Conservation (phyloP, 2,797 vertebrate genomes). For the Lepilemur septentrionalis region DNA sequence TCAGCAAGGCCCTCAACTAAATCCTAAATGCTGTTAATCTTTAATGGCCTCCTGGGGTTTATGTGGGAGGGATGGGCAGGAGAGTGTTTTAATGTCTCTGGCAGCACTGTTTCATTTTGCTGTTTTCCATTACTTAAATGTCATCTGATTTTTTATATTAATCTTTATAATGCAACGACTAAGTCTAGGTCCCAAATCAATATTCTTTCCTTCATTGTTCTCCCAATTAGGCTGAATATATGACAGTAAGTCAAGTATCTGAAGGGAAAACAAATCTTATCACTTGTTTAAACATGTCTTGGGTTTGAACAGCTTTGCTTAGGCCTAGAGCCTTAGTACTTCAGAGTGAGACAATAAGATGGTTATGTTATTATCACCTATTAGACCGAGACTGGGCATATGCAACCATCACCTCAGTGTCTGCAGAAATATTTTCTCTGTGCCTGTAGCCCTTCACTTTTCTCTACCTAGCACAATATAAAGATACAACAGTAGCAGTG, state of each 20-base stretch:
- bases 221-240: conserved; percentile 40
- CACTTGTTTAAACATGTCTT: conserved; percentile 37
- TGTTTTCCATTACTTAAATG: conserved; percentile 48
- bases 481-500: neutral
- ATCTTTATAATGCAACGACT: conserved; percentile 46
- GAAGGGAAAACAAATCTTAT: conserved; percentile 48
- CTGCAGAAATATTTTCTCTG: neutral
- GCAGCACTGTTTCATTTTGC: conserved; percentile 52
- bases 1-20: conserved; percentile 47
- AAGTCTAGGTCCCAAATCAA: conserved; percentile 40
- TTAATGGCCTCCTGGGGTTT: conserved; percentile 48
- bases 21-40: conserved; percentile 52
- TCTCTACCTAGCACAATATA: neutral
- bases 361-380: neutral
- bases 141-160: conserved; percentile 51
- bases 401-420: conserved; percentile 15
- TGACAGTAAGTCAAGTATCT: conserved; percentile 44
- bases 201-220: conserved; percentile 53
- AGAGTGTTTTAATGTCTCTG: conserved; percentile 38
- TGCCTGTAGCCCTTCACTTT: neutral
- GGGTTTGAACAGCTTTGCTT: conserved; percentile 54
- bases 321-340: conserved; percentile 26
- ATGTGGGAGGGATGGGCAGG: neutral
- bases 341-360: conserved; percentile 16
- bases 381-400: neutral